Base-by-base conservation (phyloP, 2,888 invertebrate species). In the Scotopteryx bipunctaria region DNA sequence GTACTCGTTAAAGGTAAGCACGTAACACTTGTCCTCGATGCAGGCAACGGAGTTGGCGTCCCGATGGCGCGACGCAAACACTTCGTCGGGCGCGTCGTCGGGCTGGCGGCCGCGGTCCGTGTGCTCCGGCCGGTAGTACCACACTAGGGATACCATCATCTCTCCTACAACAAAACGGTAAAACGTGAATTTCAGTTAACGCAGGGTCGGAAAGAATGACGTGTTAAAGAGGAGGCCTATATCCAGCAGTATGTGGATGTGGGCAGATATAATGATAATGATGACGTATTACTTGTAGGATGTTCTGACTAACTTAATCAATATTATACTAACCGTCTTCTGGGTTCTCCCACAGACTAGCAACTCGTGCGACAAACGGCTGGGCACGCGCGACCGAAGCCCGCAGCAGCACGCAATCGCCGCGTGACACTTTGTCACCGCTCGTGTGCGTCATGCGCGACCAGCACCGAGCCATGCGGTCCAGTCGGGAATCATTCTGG, bases 101-200 rank as follows among this genome's bases (percentile, higher is more conserved):
- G 94, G 92, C 71, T 94, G 93, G 19, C 96, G 93, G 15, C 98
- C 98, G 73, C 94, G 94, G 74, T 98, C 98, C 9, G 98, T 98
- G 86, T 99, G 98, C 87, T 99, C 99, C 0, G 98, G 98, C 70
- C 98, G 94, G 89, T 99, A 99, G 91, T 98, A 99, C 99, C 99
- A 99, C 62, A 98, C 91, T 55, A 99, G 90, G 2, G 97, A 97
- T 91, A 98, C 96, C 97, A 98, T 98, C 97, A 98, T 98, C 89
- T 98, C 98, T 54, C 97, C 98, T 97, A 83, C 0, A 82, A 25
- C 2, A n/a, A 32, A 1, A 3, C 14, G 6, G 6, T n/a, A n/a
- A n/a, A n/a, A n/a, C n/a, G n/a, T n/a, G n/a, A n/a, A n/a, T n/a
- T n/a, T n/a, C n/a, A n/a, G n/a, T n/a, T n/a, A n/a, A n/a, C n/a